Evolutionary conservation across 2,888 invertebrate genomes (phyloP), one percentile per base, ranked within the genome.

Genomic region (Lasioglossum zephyrum): DNA sequence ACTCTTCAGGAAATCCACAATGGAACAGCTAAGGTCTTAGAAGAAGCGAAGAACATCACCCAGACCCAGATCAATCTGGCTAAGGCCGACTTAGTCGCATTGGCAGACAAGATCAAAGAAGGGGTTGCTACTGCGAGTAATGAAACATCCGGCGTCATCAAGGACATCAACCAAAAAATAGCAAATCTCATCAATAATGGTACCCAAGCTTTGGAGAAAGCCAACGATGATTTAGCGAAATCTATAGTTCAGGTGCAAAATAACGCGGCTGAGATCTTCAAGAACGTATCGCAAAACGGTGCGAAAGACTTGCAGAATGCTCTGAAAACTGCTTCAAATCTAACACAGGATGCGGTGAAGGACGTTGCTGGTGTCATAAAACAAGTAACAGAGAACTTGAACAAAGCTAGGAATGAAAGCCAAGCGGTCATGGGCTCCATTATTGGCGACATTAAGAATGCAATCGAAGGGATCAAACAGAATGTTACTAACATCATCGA

Each of bases 1-100:
- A 26, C 44, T n/a, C 11, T 77, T 2, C 4, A 76, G 11, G 22
- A 77, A 39, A 41, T 86, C 13, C 73, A 41, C 5, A 73, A 79
- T 18, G 31, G 11, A n/a, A 41, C 75, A n/a, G 4, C 13, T 5
- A 13, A 69, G 2, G 22, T 31, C 8, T 22, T 77, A 39, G 22
- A 22, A 0, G 9, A 41, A 39, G 70, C 41, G 18, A 41, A 11
- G n/a, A 41, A n/a, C 18, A 39, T 41, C 22, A 11, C 41, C 13
- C n/a, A 70, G 11, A 4, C 0, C 2, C 11, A 41, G 39, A 70
- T 70, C 22, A n/a, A 11, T 39, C 36, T 41, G 22, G 41, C n/a
- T n/a, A 11, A 13, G 70, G n/a, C 22, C 5, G n/a, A 22, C 11
- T 41, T 70, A n/a, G 4, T 1, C 11, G 13, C 4, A 11, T 39